Base-by-base conservation (phyloP, 1,140 invertebrate species). In the Euglossa dilemma region DNA sequence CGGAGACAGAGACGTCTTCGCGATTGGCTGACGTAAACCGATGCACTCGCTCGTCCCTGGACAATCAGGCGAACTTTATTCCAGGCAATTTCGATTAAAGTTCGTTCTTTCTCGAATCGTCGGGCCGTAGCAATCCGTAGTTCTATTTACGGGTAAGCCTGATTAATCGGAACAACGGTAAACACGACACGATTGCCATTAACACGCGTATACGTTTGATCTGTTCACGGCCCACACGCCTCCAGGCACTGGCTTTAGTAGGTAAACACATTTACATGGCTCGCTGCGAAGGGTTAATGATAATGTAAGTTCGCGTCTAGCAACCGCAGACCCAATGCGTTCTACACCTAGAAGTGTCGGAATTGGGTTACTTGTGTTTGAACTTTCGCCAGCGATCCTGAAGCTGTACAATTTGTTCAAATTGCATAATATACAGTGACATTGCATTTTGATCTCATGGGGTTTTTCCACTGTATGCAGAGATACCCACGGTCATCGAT, bases 251-350 rank as follows among this genome's bases (percentile, higher is more conserved):
- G 36, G 52, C 74, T 69, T 71, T 69, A 18, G 56, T 61, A 64
- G 25, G 72, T 74, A 89, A 88, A 89, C 76, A 83, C 80, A 82
- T 88, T 88, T 83, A 82, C 83, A 80, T 47, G 73, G 47, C 23
- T n/a, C 25, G 47, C 23, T 54, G 59, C 43, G 54, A 72, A 79
- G 69, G 67, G 85, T 83, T 87, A 87, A 89, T 87, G 85, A 90
- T 89, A 87, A 90, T 87, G 79, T 87, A 85, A 89, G 87, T 89
- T 87, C 76, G 63, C 79, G 72, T 85, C 72, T 73, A 57, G 63
- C 83, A 67, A 80, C 80, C 57, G 69, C 69, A 73, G 80, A 85
- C 61, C 47, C 54, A 18, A 6, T 50, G 56, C 23, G 47, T 74
- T 20, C 43, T 28, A 52, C 36, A 2, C n/a, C 7, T 11, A 23